Evolutionary conservation across 2,113 vertebrate genomes (phyloP).

Genomic region (Argyrosomus japonicus): DNA sequence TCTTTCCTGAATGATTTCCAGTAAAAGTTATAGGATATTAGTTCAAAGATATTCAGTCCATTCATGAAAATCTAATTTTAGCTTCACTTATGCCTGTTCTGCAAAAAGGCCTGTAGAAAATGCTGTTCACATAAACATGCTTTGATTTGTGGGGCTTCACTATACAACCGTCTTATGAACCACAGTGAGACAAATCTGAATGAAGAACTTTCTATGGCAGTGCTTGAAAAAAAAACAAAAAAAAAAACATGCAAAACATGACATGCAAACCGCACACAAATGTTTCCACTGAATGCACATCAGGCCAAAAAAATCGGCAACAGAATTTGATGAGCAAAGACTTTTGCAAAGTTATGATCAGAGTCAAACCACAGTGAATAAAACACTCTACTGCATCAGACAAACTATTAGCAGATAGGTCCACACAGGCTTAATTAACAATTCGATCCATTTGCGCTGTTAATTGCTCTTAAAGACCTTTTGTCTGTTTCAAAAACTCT

Average conservation of each 20-base stretch:
- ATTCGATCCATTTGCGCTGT: background rate
- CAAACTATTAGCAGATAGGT: background rate
- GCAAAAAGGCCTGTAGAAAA: background rate
- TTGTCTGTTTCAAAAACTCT: background rate
- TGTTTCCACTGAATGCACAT: background rate
- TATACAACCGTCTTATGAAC: no score
- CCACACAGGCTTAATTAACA: background rate
- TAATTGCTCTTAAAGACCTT: background rate
- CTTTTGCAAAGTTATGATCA: background rate
- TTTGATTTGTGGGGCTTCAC: no score
- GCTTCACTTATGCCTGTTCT: background rate
- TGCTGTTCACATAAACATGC: background rate
- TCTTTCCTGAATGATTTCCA: background rate
- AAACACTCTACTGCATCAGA: background rate
- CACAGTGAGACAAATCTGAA: no score
- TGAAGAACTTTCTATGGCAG: no score
- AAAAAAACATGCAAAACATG: background rate
- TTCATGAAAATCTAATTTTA: background rate
- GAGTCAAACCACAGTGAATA: background rate
- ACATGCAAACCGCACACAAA: background rate
- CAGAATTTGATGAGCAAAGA: background rate
- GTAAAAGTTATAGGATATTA: background rate
- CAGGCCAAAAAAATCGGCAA: background rate
- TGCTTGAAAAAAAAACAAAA: background rate
- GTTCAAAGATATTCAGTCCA: background rate